A percentile compares a stretch with the other conserved stretches of the same genome.
phyloP scores from a whole-genome alignment of 2,797 vertebrate species.

The Melanotaenia nigrans region DNA sequence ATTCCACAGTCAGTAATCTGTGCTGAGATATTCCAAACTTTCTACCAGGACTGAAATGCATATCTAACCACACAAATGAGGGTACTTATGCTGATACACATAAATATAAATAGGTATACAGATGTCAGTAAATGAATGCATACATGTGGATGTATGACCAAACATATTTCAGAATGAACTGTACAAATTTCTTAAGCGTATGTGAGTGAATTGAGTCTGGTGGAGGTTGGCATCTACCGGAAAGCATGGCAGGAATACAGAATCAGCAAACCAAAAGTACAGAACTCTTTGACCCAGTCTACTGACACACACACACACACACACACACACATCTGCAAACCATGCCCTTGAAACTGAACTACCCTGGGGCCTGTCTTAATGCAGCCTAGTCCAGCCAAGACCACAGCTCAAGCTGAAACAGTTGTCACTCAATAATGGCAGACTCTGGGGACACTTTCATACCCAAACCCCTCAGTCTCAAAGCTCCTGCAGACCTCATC shows the following conservation, averaged over 20 bases:
- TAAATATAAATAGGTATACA: slow-evolving; percentile 65
- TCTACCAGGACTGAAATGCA: slow-evolving; percentile 59
- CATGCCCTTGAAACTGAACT: slow-evolving; percentile 76
- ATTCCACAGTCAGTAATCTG: slow-evolving; percentile 81
- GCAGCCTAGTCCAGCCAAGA: slow-evolving; percentile 47
- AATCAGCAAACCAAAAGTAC: slow-evolving; percentile 76
- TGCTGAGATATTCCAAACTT: slow-evolving; percentile 85
- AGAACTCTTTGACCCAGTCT: slow-evolving; percentile 85
- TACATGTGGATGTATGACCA: slow-evolving; percentile 48
- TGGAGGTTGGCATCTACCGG: slow-evolving; percentile 59
- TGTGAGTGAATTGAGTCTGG: slow-evolving; percentile 5
- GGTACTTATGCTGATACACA: slow-evolving; percentile 64
- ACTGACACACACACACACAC: slow-evolving; percentile 81
- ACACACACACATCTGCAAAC: slow-evolving; percentile 82
- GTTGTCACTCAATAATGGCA: slow-evolving; percentile 76
- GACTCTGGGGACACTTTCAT: slow-evolving; percentile 68
- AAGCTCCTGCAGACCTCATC: slow-evolving; percentile 45
- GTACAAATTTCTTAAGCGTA: slow-evolving; percentile 31
- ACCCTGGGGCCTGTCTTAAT: slow-evolving; percentile 62
- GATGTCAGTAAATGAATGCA: slow-evolving; percentile 49
- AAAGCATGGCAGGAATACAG: slow-evolving; percentile 69
- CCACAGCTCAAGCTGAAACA: slow-evolving; percentile 68
- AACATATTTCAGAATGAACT: slow-evolving; percentile 55
- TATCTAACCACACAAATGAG: slow-evolving; percentile 57
- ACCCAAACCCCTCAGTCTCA: slow-evolving; percentile 51